These are phyloP conservation scores for Oithona nana DNA, from an alignment of 2,888 invertebrate species.

Conservation along the genomic window DNA sequence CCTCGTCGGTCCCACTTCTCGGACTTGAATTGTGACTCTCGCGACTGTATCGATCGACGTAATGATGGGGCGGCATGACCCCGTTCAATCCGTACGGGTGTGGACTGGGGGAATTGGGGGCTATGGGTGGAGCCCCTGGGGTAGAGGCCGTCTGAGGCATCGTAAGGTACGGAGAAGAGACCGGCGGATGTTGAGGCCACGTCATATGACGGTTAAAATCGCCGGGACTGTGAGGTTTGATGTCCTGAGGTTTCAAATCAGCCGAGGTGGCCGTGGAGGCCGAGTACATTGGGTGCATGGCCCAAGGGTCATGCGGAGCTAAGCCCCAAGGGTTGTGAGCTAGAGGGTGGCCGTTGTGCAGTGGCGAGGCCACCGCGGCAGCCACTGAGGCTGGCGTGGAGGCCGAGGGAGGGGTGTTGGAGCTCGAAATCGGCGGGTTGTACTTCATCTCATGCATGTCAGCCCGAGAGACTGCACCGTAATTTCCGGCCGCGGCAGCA, in stretches of 20 bases:
- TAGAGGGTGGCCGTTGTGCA: constrained; percentile 52
- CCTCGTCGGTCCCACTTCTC: constrained; percentile 21
- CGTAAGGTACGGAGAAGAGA: constrained; percentile 51
- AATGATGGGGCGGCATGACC: constrained; percentile 35
- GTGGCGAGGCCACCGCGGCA: constrained; percentile 47
- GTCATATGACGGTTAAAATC: constrained; percentile 31
- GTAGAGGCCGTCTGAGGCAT: constrained; percentile 34
- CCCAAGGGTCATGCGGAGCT: constrained; percentile 43
- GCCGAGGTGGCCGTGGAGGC: not conserved
- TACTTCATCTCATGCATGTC: constrained; percentile 70
- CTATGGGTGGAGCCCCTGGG: constrained; percentile 27
- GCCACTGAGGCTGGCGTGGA: constrained; percentile 31
- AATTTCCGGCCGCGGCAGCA: constrained; percentile 18
- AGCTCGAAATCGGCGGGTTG: constrained; percentile 37
- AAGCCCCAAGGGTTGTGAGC: constrained; percentile 28
- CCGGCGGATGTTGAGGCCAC: constrained; percentile 77
- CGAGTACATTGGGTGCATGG: constrained; percentile 33
- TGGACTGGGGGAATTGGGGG: constrained; percentile 33
- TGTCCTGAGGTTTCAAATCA: constrained; percentile 28
- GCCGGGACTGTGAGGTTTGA: constrained; percentile 25
- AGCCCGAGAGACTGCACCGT: too few species aligned
- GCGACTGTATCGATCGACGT: constrained; percentile 23
- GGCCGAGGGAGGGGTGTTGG: not conserved
- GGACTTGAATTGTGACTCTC: constrained; percentile 23
- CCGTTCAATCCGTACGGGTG: constrained; percentile 50